A percentile compares a stretch with the other conserved stretches of the same genome.
Conservation (phyloP, 2,113 vertebrate genomes). For the Thymallus thymallus region DNA sequence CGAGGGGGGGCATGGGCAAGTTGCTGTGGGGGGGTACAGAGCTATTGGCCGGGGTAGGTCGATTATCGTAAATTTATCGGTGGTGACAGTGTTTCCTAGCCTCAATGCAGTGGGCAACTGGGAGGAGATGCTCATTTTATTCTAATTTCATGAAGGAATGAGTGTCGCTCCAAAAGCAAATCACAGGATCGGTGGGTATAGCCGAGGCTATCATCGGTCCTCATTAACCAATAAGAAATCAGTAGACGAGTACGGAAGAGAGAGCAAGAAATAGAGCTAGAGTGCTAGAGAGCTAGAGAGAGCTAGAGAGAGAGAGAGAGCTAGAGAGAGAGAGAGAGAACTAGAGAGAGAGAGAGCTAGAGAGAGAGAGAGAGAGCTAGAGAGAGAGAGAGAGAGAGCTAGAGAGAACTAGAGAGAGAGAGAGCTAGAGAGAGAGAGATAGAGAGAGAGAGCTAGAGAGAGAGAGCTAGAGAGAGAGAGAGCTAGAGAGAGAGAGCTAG, state of each 20-base stretch:
- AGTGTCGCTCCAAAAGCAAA: constrained; percentile 10
- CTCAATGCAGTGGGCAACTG: no score
- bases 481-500: neutral
- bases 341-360: neutral
- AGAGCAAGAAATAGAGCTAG: no score
- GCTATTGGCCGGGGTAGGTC: no score
- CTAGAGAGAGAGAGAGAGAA: neutral
- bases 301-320: neutral
- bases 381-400: neutral
- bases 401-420: neutral
- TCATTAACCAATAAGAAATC: neutral
- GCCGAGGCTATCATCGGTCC: neutral
- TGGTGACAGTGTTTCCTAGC: no score
- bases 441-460: neutral
- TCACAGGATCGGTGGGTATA: constrained; percentile 5
- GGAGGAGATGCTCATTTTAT: no score
- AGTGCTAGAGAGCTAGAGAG: no score
- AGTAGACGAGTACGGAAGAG: no score
- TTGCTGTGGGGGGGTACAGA: no score
- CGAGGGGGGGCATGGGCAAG: no score
- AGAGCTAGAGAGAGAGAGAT: neutral
- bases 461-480: neutral
- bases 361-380: no score
- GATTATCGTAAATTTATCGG: no score
- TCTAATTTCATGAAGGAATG: neutral